A percentile compares a stretch with the other conserved stretches of the same genome.
Conservation (phyloP, 2,888 invertebrate species). For the Pachydiplax longipennis region DNA sequence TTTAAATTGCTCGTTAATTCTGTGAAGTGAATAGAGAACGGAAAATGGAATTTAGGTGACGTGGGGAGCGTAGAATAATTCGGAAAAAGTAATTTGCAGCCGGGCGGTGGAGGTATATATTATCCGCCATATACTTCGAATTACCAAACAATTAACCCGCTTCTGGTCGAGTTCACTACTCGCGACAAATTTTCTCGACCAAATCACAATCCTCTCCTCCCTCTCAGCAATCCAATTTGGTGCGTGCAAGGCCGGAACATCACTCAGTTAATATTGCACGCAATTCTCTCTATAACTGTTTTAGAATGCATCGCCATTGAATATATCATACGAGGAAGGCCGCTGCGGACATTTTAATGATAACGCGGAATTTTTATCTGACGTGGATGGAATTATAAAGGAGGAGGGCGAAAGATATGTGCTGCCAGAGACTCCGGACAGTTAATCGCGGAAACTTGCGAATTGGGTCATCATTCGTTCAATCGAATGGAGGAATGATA, state of each 20-base stretch:
- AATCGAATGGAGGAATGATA: background rate
- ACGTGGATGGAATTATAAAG: background rate
- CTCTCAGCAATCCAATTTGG: slow-evolving; percentile 33
- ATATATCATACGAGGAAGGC: background rate
- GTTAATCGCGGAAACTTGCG: background rate
- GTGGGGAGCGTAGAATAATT: background rate
- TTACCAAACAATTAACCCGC: slow-evolving; percentile 44
- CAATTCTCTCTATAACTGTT: slow-evolving; percentile 30
- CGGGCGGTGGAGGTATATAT: slow-evolving; percentile 3
- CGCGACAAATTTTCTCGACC: slow-evolving; percentile 2
- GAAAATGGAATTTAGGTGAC: slow-evolving; percentile 32
- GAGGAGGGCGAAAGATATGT: background rate
- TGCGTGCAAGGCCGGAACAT: slow-evolving; percentile 7
- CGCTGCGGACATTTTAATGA: background rate
- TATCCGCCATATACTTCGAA: slow-evolving; percentile 15
- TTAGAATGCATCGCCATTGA: background rate
- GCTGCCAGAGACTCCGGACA: background rate
- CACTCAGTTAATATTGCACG: slow-evolving; percentile 26
- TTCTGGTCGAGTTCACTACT: slow-evolving; percentile 41
- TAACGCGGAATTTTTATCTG: background rate
- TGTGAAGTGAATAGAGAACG: background rate
- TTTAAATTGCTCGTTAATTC: slow-evolving; percentile 30
- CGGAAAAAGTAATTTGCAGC: slow-evolving; percentile 32
- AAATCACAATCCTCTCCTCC: background rate
- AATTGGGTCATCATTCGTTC: background rate